These are phyloP conservation scores for Palythoa grandiflora DNA, from an alignment of 92 coral and sea anemone species.

Conservation along the genomic window DNA sequence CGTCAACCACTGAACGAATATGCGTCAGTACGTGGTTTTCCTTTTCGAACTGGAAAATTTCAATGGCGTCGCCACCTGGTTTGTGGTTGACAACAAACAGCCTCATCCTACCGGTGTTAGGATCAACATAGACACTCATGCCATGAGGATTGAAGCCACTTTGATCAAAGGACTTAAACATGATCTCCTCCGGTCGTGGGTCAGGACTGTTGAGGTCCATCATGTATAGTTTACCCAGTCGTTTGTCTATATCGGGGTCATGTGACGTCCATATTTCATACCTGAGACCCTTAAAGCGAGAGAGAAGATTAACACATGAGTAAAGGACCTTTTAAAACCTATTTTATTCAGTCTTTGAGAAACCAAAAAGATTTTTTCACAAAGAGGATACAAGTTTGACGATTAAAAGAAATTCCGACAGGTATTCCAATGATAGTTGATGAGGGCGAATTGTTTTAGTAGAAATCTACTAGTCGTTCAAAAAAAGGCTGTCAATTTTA, in stretches of 20 bases:
- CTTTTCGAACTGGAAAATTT: slow-evolving; percentile 58
- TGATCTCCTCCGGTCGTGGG: slow-evolving; percentile 32
- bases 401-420: no score
- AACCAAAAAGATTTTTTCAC: no score
- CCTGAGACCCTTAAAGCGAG: slow-evolving; percentile 40
- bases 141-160: slow-evolving; percentile 62
- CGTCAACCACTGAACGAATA: slow-evolving; percentile 41
- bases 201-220: slow-evolving; percentile 53
- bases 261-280: neutral
- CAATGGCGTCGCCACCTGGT: slow-evolving; percentile 28
- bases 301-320: neutral
- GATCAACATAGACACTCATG: slow-evolving; percentile 54
- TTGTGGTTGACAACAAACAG: slow-evolving; percentile 66
- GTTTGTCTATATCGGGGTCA: slow-evolving; percentile 52
- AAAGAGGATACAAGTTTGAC: no score
- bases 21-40: slow-evolving; percentile 39
- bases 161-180: slow-evolving; percentile 44
- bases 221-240: slow-evolving; percentile 48
- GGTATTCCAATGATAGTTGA: no score
- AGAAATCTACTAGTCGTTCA: no score
- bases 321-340: neutral
- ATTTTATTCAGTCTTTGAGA: no score
- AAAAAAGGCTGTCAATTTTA: no score
- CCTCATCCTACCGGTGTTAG: slow-evolving; percentile 41
- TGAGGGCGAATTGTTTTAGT: no score